Base-by-base conservation (phyloP, 2,113 vertebrate genomes). In the Ptychochromis oligacanthus region DNA sequence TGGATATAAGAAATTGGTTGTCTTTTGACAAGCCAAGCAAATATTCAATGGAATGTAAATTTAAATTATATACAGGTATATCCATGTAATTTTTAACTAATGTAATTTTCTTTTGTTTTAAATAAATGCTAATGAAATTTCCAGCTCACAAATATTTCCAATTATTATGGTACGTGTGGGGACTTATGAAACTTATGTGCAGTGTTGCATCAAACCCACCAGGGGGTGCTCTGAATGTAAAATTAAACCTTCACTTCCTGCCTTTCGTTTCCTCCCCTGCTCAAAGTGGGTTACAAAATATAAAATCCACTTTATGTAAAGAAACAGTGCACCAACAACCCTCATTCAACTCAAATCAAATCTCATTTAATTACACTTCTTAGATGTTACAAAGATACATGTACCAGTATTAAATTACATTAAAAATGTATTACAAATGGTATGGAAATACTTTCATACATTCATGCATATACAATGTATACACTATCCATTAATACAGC, bases 401-500 rank as follows among this genome's bases (percentile, higher is more conserved):
- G 58, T 76, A 82, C 65, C 46, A 52, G 64, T 76, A 90, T 91
- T 89, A 85, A 93, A 91, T 90, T 88, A 93, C 79, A 87, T 84
- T 61, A 46, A 0, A 74, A 82, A 81, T 83, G n/a, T 80, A 90
- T 83, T 75, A 82, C 79, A 87, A 89, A 90, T 43, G 10, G 18
- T 87, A 79, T 89, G 87, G 34, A 93, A 78, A 89, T 88, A 88
- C 81, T 85, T 89, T 79, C 54, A 87, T 89, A 89, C 90, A 93
- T 87, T 92, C 87, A 93, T 94, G 91, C 91, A 94, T 91, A 93
- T 85, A 93, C 87, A 91, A 88, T 82, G 75, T 77, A 28, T 36
- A 56, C 56, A 85, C 74, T 83, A 93, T 55, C 87, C 72, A 77
- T 82, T 52, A 18, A 85, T 81, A 82, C 79, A 93, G 82, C 88